Percentiles rank a stretch among this genome's conserved stretches.
Evolutionary conservation across 2,888 invertebrate species (phyloP).

Genomic region (Callimorpha dominula): DNA sequence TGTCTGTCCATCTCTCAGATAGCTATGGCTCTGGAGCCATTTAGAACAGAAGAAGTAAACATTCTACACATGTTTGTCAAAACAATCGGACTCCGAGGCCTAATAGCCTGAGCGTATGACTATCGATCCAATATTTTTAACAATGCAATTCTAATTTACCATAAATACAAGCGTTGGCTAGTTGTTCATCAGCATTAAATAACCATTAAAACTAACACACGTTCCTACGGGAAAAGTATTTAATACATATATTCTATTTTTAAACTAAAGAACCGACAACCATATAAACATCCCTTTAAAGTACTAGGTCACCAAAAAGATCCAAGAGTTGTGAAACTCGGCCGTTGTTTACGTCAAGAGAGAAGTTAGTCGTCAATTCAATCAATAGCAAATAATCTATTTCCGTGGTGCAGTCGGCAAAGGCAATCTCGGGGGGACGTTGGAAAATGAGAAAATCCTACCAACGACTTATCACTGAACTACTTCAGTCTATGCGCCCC

Average conservation of each 20-base stretch:
- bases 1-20: no score
- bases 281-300: constrained; percentile 1
- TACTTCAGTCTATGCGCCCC: constrained; percentile 54
- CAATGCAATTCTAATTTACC: no score
- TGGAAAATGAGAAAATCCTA: constrained; percentile 70
- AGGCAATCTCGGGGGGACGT: constrained; percentile 66
- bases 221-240: background rate
- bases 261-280: background rate
- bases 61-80: no score
- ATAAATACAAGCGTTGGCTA: no score
- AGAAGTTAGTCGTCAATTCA: constrained; percentile 67
- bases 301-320: constrained; percentile 40
- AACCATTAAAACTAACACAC: no score
- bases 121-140: no score
- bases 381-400: constrained; percentile 79
- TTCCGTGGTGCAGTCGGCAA: constrained; percentile 69
- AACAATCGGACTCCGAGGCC: no score
- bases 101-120: no score
- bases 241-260: background rate
- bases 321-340: constrained; percentile 50
- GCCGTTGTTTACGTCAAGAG: constrained; percentile 63
- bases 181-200: no score
- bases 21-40: no score
- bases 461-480: constrained; percentile 52
- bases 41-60: no score